Evolutionary conservation across 2,888 invertebrate genomes (phyloP), one percentile per base, ranked within the genome.

Genomic region (Sarcophaga carnaria): DNA sequence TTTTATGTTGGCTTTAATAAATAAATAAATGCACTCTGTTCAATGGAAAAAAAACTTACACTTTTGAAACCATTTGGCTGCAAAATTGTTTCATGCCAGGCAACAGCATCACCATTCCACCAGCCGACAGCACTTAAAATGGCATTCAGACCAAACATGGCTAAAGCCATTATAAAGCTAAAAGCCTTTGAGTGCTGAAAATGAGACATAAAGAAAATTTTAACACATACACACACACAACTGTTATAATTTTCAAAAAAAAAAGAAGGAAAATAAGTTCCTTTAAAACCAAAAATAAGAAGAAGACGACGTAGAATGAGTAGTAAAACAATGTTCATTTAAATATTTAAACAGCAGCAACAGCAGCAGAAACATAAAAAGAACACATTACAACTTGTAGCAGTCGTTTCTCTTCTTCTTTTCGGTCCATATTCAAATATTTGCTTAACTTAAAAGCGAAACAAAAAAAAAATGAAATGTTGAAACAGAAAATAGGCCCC

Each of bases 101-200:
- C 91, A 71, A 90, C 85, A 22, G 90, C 89, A 84, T 91, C 92
- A 71, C 93, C 93, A 64, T 91, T 91, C 90, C 90, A 92, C 90
- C 91, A 92, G 74, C 93, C 91, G 12, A 93, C 92, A 49, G 91
- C 91, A 80, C 92, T 92, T n/a, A 93, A 86, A 64, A 93, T 91
- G 85, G 92, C 92, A 90, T 92, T 92, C 72, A 93, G 89, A 20
- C 93, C 93, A 60, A 94, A 88, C 90, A 93, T 92, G 86, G 93
- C 92, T 37, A 92, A 90, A 49, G 91, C 91, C 93, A 94, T 93
- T 86, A 94, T 91, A 74, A 93, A 90, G 85, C 93, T 92, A 81
- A 94, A 94, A 78, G 92, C 92, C 88, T 91, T 92, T 76, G 94
- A 92, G 89, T 94, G 93, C 93, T 93, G 87, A 67, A 49, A 14